phyloP scores from a whole-genome alignment of 1,140 invertebrate species.

The Plutomurus gul region DNA sequence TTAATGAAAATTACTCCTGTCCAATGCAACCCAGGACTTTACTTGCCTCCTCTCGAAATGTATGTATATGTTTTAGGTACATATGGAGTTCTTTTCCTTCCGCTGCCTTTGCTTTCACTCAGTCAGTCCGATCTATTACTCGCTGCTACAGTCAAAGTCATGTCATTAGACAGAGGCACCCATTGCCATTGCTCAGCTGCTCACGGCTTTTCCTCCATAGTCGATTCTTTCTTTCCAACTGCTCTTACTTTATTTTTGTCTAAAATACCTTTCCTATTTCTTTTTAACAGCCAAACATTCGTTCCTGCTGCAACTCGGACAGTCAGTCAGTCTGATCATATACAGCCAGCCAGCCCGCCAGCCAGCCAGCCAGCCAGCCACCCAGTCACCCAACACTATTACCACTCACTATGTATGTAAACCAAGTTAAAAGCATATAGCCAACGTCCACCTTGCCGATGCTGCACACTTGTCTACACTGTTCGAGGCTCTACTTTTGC shows the following conservation, averaged over 20 bases:
- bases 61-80: not conserved
- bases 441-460: no score
- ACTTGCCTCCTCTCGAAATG: not conserved
- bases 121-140: not conserved
- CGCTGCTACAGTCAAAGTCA: constrained; percentile 12
- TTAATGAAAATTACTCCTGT: constrained; percentile 48
- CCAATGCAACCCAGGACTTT: constrained; percentile 31
- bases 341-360: not conserved
- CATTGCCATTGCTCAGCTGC: not conserved
- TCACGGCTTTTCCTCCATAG: not conserved
- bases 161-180: constrained; percentile 24
- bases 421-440: no score
- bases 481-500: no score
- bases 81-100: not conserved
- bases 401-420: no score
- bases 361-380: no score
- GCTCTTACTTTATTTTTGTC: not conserved
- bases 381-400: no score
- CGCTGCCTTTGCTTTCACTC: not conserved
- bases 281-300: constrained; percentile 17
- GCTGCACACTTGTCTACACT: no score
- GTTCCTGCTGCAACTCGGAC: no score
- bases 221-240: not conserved
- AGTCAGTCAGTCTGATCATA: not conserved
- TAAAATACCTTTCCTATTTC: not conserved